phyloP scores from a whole-genome alignment of 2,797 vertebrate species.

The Lemur catta region DNA sequence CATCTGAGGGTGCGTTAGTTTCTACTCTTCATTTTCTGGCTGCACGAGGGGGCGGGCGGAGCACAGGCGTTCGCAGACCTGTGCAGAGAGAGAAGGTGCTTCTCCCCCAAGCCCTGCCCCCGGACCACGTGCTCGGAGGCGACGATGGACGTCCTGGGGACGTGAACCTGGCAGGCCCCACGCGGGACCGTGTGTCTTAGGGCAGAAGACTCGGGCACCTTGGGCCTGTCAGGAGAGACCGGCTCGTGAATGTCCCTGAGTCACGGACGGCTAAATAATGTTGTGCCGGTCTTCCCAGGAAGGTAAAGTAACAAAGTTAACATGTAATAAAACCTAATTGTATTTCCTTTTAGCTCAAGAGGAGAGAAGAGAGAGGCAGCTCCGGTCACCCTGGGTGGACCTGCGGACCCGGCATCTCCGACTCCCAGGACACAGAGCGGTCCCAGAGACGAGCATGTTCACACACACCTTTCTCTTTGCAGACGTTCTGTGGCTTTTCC shows the following conservation, averaged over 20 bases:
- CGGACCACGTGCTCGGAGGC: no score
- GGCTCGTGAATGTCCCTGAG: not conserved
- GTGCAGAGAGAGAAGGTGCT: no score
- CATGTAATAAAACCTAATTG: constrained; percentile 50
- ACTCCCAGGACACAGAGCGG: constrained; percentile 12
- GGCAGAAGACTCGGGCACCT: not conserved
- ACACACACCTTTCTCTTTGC: not conserved
- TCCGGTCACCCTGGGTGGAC: constrained; percentile 62
- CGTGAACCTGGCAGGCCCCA: not conserved
- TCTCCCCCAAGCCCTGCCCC: no score
- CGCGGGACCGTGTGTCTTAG: not conserved
- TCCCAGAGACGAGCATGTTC: constrained; percentile 16
- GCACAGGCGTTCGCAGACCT: no score
- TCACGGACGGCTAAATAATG: constrained; percentile 10
- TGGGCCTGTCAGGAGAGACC: not conserved
- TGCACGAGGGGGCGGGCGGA: no score
- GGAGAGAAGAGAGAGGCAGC: constrained; percentile 45
- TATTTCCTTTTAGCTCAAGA: constrained; percentile 61
- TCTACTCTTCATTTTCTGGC: no score
- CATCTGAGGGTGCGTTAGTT: no score
- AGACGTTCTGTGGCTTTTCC: accelerated
- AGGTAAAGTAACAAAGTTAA: constrained; percentile 56
- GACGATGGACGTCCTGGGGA: accelerated
- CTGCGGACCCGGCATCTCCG: not conserved
- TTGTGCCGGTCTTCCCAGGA: constrained; percentile 25